Percentiles rank a stretch among this genome's conserved stretches.
phyloP scores from a whole-genome alignment of 2,888 invertebrate species.

The Bhutanitis thaidina region DNA sequence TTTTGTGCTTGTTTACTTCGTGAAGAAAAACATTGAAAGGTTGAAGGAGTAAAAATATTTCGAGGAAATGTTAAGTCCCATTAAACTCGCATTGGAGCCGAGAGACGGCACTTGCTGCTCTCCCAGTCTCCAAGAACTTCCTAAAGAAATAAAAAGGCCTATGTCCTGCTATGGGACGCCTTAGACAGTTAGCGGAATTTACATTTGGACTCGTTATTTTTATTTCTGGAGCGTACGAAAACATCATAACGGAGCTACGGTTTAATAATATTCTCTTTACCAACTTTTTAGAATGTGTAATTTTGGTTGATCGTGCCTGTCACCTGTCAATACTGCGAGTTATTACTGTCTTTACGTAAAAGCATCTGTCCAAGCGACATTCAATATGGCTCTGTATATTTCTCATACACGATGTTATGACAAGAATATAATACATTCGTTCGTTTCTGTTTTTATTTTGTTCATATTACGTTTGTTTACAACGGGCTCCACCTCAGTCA shows the following conservation, averaged over 20 bases:
- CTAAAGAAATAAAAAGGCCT: too few relatives aligned
- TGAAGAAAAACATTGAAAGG: too few relatives aligned
- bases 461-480: slow-evolving; percentile 1
- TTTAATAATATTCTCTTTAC: not conserved
- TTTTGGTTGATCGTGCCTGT: slow-evolving; percentile 10
- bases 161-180: too few relatives aligned
- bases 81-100: too few relatives aligned
- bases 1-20: too few relatives aligned
- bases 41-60: too few relatives aligned
- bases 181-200: too few relatives aligned
- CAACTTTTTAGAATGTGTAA: too few relatives aligned
- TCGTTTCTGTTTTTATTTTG: slow-evolving; percentile 2
- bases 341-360: slow-evolving; percentile 18
- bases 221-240: too few relatives aligned
- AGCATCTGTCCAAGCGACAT: slow-evolving; percentile 13
- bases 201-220: not conserved
- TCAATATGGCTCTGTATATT: slow-evolving; percentile 5
- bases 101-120: too few relatives aligned
- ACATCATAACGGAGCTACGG: not conserved
- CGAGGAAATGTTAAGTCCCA: too few relatives aligned
- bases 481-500: slow-evolving; percentile 1
- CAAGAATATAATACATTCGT: slow-evolving; percentile 10
- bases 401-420: slow-evolving; percentile 13
- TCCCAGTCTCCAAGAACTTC: too few relatives aligned
- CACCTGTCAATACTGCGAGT: slow-evolving; percentile 17